Evolutionary conservation across 1,140 invertebrate genomes (phyloP), one percentile per base, ranked within the genome.

Genomic region (Papilio xuthus): DNA sequence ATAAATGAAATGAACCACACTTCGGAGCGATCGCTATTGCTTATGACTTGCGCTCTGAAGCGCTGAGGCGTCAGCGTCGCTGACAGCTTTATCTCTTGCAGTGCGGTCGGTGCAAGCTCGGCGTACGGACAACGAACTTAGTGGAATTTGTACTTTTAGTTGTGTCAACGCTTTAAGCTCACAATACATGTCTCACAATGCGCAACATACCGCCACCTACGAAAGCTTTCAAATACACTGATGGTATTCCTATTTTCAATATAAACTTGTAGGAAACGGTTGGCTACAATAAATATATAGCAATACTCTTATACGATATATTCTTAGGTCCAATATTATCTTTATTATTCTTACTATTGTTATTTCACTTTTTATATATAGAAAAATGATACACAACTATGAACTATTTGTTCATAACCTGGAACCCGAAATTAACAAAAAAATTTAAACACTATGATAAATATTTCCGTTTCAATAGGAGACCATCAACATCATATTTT

Each of bases 11-110:
- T 18, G 50, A 53, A 67, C 23, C 20, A 1, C 56, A 15, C 42
- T 44, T 50, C 47, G 47, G 15, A 18, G 47, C 13, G 18, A 53
- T 53, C 50, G 50, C 60, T 7, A 15, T 73, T 67, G 70, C 80
- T 83, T 79, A 47, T 79, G 23, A 74, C 69, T 73, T 23, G 74
- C 50, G 75, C 44, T 73, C 26, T 70, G 67, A 80, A 78, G 70
- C 42, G 13, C 70, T 26, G 70, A 70, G 77, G 79, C 81, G 82
- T 82, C 83, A 85, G 78, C 79, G 78, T 82, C 82, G 80, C 81
- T 88, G 88, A 89, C 88, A 87, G 86, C 82, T 86, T 89, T 89
- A 89, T 89, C 88, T 84, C 74, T 84, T 82, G 77, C 78, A 79
- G 83, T 84, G 85, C 84, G 85, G 84, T 84, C 80, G 70, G 83